Evolutionary conservation across 2,888 invertebrate species (phyloP), one percentile per base, ranked within the genome.

Genomic region (Idaea dimidiata): DNA sequence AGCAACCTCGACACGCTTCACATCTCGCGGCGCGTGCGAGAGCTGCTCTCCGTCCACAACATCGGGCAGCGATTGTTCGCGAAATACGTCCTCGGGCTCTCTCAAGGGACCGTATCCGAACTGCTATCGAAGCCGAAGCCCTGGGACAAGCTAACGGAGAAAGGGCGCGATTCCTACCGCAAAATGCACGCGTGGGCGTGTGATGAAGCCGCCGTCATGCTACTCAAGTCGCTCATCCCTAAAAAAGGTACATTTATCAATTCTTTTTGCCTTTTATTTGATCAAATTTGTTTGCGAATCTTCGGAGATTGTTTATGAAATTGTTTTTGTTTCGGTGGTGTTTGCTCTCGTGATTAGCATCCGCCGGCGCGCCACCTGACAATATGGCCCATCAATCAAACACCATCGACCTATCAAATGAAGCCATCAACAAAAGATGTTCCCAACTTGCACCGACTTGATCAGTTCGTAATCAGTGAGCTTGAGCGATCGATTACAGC

Each of bases 171-270:
- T 93, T 99, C 99, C 78, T 99, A 99, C 93, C 94, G 99, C 81
- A 99, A 99, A 93, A 99, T 99, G 98, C 98, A 99, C 93, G 98
- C 98, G 79, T 99, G 99, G 99, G 98, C 99, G 73, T 97, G 97
- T 88, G 99, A 99, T 93, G 99, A 99, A 84, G 96, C 97, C 81
- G 99, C 99, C 80, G 97, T 99, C 81, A 95, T 98, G 94, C 96
- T 99, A 78, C 96, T 99, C 87, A 99, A 99, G 93, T 97, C 98
- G 74, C 96, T 99, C 87, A 98, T 99, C 93, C 98, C 98, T 87
- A 98, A 97, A 94, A 98, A 98, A 97, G 98, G 98, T 98, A 95
- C 73, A 69, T 69, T 69, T 60, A 66, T 60, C 93, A 80, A 76
- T 82, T 72, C 71, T 69, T 78, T 73, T 70, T 61, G 67, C 68